Conservation (phyloP, 2,888 invertebrate species). For the Entomobrya proxima region DNA sequence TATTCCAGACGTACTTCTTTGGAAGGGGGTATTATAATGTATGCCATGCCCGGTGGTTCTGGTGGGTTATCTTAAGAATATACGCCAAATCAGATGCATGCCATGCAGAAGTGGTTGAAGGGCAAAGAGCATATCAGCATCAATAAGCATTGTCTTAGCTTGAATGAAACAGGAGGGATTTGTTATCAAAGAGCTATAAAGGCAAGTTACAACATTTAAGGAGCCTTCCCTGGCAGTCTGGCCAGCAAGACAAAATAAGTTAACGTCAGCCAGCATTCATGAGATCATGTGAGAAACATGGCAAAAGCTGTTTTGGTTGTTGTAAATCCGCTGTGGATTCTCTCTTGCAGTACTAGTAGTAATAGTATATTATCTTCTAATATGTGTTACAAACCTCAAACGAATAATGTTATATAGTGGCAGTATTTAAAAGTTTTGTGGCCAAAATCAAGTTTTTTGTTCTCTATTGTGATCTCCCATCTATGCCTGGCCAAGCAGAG, state of each 20-base stretch:
- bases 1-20: background rate
- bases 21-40: background rate
- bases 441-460: slow-evolving; percentile 64
- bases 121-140: slow-evolving; percentile 20
- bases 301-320: slow-evolving; percentile 53
- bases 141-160: slow-evolving; percentile 37
- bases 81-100: slow-evolving; percentile 12
- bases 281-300: slow-evolving; percentile 44
- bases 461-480: slow-evolving; percentile 29
- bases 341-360: background rate
- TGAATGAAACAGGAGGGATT: slow-evolving; percentile 65
- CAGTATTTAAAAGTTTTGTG: slow-evolving; percentile 37
- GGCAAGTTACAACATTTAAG: slow-evolving; percentile 60
- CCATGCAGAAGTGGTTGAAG: slow-evolving; percentile 3
- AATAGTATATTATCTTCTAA: no score
- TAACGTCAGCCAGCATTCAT: slow-evolving; percentile 22
- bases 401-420: background rate
- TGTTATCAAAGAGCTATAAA: slow-evolving; percentile 58
- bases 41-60: background rate
- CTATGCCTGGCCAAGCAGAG: slow-evolving; percentile 33
- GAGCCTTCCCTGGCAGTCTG: slow-evolving; percentile 49
- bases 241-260: slow-evolving; percentile 12
- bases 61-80: background rate
- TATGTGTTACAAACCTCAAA: background rate
- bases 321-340: background rate